Conservation (phyloP, 2,113 vertebrate genomes). For the Dromaius novaehollandiae region DNA sequence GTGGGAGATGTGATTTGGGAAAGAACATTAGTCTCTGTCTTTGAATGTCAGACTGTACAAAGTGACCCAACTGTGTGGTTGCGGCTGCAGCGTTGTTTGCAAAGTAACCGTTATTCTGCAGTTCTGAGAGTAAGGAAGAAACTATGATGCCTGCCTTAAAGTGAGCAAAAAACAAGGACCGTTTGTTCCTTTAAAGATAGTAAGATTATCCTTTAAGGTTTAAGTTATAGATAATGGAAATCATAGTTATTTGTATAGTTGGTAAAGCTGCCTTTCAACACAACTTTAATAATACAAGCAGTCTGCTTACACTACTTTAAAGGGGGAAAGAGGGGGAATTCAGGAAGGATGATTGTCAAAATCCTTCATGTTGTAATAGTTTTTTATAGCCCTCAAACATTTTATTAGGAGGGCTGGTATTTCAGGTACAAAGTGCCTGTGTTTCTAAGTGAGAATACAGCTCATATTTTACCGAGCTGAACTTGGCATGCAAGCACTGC, state of each 20-base stretch:
- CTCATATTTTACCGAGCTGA: background rate
- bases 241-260: background rate
- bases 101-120: background rate
- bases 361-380: background rate
- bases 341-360: background rate
- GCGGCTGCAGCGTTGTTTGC: background rate
- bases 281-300: background rate
- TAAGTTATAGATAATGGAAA: background rate
- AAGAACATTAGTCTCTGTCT: background rate
- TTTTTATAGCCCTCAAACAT: background rate
- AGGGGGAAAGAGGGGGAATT: fast-evolving
- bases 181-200: background rate
- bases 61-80: background rate
- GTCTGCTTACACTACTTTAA: background rate
- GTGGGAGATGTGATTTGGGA: background rate
- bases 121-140: background rate
- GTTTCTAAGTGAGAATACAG: background rate
- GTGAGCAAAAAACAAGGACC: background rate
- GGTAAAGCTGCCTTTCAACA: background rate
- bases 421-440: background rate
- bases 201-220: background rate
- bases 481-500: background rate
- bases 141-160: background rate
- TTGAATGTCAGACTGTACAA: background rate
- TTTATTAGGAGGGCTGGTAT: background rate